Conservation (phyloP, 2,797 vertebrate species). For the Triplophysa yarkandensis region DNA sequence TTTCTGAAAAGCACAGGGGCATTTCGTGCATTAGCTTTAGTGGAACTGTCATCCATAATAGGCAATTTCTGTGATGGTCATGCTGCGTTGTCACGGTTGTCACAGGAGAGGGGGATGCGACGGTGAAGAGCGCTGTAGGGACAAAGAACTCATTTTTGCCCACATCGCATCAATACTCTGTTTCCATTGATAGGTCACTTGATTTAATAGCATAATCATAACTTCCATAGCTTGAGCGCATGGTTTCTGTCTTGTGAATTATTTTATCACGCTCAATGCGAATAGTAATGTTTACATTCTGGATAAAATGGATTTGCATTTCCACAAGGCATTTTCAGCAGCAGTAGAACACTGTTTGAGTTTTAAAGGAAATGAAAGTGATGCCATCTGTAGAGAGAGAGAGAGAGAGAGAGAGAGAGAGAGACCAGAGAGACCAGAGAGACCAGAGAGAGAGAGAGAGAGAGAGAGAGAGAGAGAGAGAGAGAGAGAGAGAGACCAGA, state of each 20-base stretch:
- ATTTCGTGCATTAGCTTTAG: slow-evolving; percentile 53
- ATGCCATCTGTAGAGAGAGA: too few relatives aligned
- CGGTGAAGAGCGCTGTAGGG: slow-evolving; percentile 40
- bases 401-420: background rate
- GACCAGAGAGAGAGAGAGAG: too few relatives aligned
- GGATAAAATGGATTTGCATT: background rate
- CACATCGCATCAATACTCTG: slow-evolving; percentile 6
- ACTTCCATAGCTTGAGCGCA: background rate
- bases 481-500: too few relatives aligned
- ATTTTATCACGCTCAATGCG: background rate
- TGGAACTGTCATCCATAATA: slow-evolving; percentile 63
- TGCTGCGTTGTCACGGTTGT: slow-evolving; percentile 60
- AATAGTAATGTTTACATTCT: background rate
- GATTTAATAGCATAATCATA: slow-evolving; percentile 50
- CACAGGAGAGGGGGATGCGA: slow-evolving; percentile 49
- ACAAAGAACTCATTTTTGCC: slow-evolving; percentile 50
- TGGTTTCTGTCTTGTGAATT: background rate
- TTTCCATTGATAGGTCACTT: slow-evolving; percentile 47
- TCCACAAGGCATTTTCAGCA: background rate
- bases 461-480: too few relatives aligned
- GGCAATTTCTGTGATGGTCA: slow-evolving; percentile 63
- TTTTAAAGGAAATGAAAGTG: background rate
- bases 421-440: too few relatives aligned
- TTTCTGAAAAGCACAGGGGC: slow-evolving; percentile 36
- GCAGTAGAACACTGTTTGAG: background rate